Conservation (phyloP, 2,797 vertebrate species). For the Tadarida brasiliensis region DNA sequence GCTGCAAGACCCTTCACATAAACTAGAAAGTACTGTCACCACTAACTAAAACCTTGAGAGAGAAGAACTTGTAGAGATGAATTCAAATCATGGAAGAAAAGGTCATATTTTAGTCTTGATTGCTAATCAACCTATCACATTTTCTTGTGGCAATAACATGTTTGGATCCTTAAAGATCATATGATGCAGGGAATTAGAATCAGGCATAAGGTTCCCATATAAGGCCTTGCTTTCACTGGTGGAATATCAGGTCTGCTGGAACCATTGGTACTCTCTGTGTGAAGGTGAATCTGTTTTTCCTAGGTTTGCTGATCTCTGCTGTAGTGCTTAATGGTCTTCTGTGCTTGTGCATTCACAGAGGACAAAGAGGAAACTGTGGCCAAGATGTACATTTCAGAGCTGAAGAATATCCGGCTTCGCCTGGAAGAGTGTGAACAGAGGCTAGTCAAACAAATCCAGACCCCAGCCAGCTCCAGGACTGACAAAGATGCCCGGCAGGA, state of each 20-base stretch:
- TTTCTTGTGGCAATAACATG: conserved; percentile 8
- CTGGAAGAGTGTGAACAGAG: conserved; percentile 94
- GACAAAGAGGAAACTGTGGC: conserved; percentile 96
- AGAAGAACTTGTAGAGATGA: background rate
- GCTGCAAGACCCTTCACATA: background rate
- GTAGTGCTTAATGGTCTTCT: background rate
- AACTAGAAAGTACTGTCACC: background rate
- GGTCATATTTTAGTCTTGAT: background rate
- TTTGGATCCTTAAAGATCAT: conserved; percentile 29
- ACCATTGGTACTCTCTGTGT: background rate
- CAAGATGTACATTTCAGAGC: conserved; percentile 93
- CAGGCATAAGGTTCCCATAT: background rate
- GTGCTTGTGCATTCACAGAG: conserved; percentile 87
- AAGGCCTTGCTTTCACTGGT: conserved; percentile 35
- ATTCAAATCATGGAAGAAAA: conserved; percentile 26
- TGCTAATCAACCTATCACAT: background rate
- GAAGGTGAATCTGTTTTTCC: background rate
- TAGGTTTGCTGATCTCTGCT: background rate
- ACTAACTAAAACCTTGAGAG: background rate
- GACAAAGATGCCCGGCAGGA: conserved; percentile 87
- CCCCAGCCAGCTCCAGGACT: conserved; percentile 84
- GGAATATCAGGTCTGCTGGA: background rate
- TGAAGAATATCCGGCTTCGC: conserved; percentile 92
- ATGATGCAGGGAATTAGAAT: background rate
- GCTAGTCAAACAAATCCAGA: conserved; percentile 91